phyloP scores from a whole-genome alignment of 2,113 vertebrate genomes.

The Bubo scandiacus region DNA sequence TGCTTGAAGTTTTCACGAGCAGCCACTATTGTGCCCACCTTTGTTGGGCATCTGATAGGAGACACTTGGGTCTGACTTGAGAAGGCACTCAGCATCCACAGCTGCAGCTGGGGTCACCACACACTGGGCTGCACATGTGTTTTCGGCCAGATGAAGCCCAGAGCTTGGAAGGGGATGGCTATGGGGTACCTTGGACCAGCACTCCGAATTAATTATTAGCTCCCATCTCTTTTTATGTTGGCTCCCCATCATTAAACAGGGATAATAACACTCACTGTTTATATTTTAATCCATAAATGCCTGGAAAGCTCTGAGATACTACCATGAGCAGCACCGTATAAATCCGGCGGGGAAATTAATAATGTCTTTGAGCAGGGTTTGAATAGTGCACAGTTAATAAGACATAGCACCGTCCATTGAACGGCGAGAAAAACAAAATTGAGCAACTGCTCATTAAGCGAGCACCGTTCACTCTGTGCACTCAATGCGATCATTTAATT shows the following conservation, averaged over 20 bases:
- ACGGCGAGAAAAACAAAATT: conserved; percentile 10
- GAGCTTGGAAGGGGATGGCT: neutral
- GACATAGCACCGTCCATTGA: conserved; percentile 10
- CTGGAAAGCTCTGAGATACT: neutral
- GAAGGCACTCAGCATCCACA: neutral
- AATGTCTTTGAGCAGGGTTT: neutral
- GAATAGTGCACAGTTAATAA: conserved; percentile 8
- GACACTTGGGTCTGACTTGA: neutral
- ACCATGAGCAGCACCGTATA: neutral
- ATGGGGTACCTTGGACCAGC: neutral
- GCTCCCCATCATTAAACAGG: neutral
- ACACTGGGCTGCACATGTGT: neutral
- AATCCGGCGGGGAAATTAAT: neutral
- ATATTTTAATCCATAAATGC: neutral
- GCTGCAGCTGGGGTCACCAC: neutral
- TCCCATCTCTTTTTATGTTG: neutral
- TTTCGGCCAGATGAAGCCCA: neutral
- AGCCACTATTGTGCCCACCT: neutral
- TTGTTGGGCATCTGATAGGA: neutral
- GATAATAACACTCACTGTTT: neutral
- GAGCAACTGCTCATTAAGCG: conserved; percentile 64
- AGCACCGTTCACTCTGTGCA: conserved; percentile 59
- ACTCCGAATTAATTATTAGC: neutral
- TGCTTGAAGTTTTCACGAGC: neutral
- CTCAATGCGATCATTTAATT: conserved; percentile 55